Conservation (phyloP, 2,113 vertebrate genomes). For the Poeciliopsis turrubarensis region DNA sequence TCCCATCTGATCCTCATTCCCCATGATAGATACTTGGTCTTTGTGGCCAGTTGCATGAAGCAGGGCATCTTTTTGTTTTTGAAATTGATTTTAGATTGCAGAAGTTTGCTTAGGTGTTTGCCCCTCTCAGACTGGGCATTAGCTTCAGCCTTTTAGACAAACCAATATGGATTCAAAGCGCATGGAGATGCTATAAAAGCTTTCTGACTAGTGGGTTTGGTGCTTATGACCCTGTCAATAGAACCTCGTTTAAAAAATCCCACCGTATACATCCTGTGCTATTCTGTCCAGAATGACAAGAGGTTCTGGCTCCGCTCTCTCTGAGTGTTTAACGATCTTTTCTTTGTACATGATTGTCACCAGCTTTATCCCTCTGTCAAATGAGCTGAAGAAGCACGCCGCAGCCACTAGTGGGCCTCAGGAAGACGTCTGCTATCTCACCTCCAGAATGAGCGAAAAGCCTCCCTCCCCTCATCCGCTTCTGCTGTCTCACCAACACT, state of each 20-base stretch:
- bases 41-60: background rate
- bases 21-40: background rate
- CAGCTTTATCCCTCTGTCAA: conserved; percentile 13
- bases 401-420: conserved; percentile 65
- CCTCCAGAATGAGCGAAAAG: background rate
- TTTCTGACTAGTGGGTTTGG: too few species aligned
- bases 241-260: background rate
- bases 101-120: background rate
- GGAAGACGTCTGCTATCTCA: conserved; percentile 18
- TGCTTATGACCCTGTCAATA: background rate
- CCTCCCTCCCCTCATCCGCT: conserved; percentile 1
- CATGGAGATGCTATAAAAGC: background rate
- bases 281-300: background rate
- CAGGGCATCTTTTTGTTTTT: too few species aligned
- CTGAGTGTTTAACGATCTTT: background rate
- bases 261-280: background rate
- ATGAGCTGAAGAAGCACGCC: conserved; percentile 39
- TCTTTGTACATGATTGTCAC: background rate
- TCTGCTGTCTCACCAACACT: conserved; percentile 4
- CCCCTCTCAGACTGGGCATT: background rate
- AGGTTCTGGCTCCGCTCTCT: background rate
- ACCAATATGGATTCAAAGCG: background rate
- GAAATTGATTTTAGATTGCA: background rate
- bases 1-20: background rate
- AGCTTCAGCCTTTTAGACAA: background rate